These are phyloP conservation scores for Sebastes nivosus DNA, from an alignment of 2,797 vertebrate genomes.

Conservation along the genomic window DNA sequence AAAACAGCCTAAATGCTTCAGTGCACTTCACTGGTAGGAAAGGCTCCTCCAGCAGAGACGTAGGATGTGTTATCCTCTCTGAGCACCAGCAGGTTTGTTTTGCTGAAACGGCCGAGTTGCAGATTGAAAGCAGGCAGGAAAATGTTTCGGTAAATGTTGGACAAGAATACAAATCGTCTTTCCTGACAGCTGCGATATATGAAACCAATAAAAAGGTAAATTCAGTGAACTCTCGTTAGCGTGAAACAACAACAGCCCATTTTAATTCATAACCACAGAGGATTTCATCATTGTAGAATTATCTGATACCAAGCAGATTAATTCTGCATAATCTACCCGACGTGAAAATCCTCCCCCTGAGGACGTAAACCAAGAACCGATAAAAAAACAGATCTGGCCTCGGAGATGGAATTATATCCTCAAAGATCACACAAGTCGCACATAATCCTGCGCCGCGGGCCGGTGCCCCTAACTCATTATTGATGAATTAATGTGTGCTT, in stretches of 20 bases:
- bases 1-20: conserved; percentile 44
- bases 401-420: conserved; percentile 54
- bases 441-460: conserved; percentile 35
- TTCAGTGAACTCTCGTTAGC: neutral
- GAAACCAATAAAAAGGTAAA: neutral
- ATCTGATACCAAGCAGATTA: conserved; percentile 78
- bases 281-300: conserved; percentile 73
- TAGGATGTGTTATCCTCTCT: conserved; percentile 28
- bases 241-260: conserved; percentile 34
- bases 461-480: conserved; percentile 36
- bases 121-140: conserved; percentile 19
- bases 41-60: conserved; percentile 35
- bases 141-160: conserved; percentile 15
- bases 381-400: conserved; percentile 47
- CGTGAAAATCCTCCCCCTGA: conserved; percentile 66
- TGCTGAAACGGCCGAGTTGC: neutral
- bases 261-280: conserved; percentile 66
- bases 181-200: neutral
- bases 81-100: conserved; percentile 27
- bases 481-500: conserved; percentile 45
- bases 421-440: conserved; percentile 49
- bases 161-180: conserved; percentile 15
- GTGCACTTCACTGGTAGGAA: neutral
- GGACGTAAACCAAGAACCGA: conserved; percentile 52
- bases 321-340: conserved; percentile 74